Base-by-base conservation (phyloP, 2,888 invertebrate species). In the Agapetus fuscipes region DNA sequence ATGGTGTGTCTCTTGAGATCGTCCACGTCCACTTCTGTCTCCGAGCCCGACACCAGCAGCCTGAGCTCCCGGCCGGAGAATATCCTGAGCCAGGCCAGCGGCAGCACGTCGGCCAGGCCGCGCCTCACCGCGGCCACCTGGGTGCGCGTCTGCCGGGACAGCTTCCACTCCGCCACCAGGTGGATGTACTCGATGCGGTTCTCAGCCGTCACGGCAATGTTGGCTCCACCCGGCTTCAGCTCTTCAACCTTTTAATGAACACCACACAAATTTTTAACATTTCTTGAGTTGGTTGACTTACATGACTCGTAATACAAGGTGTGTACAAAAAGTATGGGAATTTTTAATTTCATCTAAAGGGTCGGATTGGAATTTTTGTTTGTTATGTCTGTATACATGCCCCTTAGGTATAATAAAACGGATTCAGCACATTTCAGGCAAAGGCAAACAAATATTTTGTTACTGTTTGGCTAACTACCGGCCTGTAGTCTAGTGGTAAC, bases 151-250 rank as follows among this genome's bases (percentile, higher is more conserved):
- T 94, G 94, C 44, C 70, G 69, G 40, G 41, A 49, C 37, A 97
- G 70, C 63, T 94, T 94, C 57, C 89, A 93, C 66, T 97, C 93
- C 1, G 96, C 95, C 67, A 97, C 84, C 49, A 91, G 68, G 61
- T 96, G 94, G 51, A 98, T 88, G 60, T 97, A 98, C 61, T 97
- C 95, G 57, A 95, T 87, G 45, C 91, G 78, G 70, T 98, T 98
- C 50, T 82, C 79, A 48, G 83, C 82, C 7, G 88, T 93, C 0
- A 98, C 97, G 7, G 85, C 78, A 56, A 93, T 91, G 55, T 89
- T 85, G 32, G 82, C 71, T 2, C 97, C 98, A 42, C 85, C 83
- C 0, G 88, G 83, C 60, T 94, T 95, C 42, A 98, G 64, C 55
- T 97, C 96, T 41, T 90, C 83, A 48, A 89, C 72, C 77, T 81